Evolutionary conservation across 2,888 invertebrate species (phyloP).

Genomic region (Heliconius charithonia): DNA sequence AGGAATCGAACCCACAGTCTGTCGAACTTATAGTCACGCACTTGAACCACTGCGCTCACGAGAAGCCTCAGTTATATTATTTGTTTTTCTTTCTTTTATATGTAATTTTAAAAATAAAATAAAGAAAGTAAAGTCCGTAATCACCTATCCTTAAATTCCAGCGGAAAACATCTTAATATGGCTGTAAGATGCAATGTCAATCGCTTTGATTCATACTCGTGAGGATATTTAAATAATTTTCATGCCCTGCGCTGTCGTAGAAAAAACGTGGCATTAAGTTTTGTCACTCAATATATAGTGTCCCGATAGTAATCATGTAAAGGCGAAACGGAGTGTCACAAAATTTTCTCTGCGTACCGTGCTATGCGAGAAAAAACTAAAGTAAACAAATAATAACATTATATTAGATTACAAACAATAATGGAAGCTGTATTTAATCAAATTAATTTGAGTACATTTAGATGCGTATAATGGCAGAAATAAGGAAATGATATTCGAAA

Average conservation of each 20-base stretch:
- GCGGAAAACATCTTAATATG: not conserved
- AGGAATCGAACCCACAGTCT: no score
- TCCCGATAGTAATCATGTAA: not conserved
- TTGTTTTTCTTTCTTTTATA: no score
- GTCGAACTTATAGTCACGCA: no score
- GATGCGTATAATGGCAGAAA: not conserved
- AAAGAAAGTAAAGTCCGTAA: no score
- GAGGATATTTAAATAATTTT: not conserved
- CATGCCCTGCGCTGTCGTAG: not conserved
- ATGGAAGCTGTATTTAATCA: not conserved
- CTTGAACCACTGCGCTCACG: no score
- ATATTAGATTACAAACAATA: not conserved
- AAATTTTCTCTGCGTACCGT: not conserved
- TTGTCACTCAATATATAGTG: not conserved
- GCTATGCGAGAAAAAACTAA: not conserved
- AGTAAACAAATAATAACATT: not conserved
- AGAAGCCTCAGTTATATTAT: no score
- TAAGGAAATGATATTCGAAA: constrained; percentile 35
- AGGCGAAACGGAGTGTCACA: not conserved
- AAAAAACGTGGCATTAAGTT: not conserved
- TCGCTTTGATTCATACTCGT: not conserved
- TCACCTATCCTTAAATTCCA: not conserved
- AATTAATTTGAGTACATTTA: not conserved
- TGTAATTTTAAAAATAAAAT: no score
- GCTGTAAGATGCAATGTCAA: not conserved